These are phyloP conservation scores for Platanista minor DNA, from an alignment of 2,113 vertebrate species.

Conservation along the genomic window DNA sequence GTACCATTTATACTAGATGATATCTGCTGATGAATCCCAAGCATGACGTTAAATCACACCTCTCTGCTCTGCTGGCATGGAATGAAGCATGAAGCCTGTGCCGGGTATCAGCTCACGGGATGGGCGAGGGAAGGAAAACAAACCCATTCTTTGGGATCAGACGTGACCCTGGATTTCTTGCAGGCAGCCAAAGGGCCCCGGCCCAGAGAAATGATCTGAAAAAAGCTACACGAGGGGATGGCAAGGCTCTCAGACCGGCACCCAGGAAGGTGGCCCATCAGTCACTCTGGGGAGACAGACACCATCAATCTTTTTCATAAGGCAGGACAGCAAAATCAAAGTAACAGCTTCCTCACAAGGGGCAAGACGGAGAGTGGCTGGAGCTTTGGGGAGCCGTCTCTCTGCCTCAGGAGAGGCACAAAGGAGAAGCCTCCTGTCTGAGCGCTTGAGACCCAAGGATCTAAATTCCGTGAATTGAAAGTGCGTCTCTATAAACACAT, in stretches of 20 bases:
- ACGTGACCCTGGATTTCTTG: background rate
- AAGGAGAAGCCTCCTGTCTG: background rate
- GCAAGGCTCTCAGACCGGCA: background rate
- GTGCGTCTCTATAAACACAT: background rate
- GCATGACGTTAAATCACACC: background rate
- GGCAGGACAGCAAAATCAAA: background rate
- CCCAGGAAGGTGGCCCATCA: background rate
- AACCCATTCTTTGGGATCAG: background rate
- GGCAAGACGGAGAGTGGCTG: background rate
- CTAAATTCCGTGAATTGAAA: background rate
- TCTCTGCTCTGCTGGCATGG: background rate
- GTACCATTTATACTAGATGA: background rate
- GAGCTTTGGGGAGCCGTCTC: background rate
- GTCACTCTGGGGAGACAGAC: background rate
- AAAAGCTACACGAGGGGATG: background rate
- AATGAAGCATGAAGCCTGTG: background rate
- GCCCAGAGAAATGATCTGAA: background rate
- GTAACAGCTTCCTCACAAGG: background rate
- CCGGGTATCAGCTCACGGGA: background rate
- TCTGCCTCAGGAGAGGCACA: background rate
- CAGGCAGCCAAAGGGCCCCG: background rate
- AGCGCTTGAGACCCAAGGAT: background rate
- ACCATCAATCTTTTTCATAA: background rate
- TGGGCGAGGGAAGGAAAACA: background rate
- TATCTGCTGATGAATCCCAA: background rate